These are phyloP conservation scores for Diadophis punctatus DNA, from an alignment of 2,113 vertebrate genomes.

Conservation along the genomic window DNA sequence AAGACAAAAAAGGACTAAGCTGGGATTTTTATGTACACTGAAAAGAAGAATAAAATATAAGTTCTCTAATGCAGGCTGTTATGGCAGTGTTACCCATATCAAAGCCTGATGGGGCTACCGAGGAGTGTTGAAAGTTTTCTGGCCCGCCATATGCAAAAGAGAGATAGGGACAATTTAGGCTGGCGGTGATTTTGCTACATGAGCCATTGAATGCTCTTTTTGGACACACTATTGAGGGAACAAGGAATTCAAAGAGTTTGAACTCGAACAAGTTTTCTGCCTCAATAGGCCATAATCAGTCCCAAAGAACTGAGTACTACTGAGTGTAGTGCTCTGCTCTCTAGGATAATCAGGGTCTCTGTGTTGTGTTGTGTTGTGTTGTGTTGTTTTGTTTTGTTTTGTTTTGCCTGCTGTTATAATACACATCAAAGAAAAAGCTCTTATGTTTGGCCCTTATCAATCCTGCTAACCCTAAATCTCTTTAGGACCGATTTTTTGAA, in stretches of 20 bases:
- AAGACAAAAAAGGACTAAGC: constrained; percentile 99
- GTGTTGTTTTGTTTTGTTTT: constrained; percentile 73
- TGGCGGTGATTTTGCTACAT: constrained; percentile 87
- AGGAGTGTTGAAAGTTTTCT: constrained; percentile 81
- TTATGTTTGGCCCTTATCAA: constrained; percentile 71
- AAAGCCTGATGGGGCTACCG: constrained; percentile 85
- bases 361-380: neutral
- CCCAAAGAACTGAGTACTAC: constrained; percentile 91
- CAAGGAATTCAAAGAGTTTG: constrained; percentile 97
- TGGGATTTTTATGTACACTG: constrained; percentile 99
- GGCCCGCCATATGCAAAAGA: constrained; percentile 85
- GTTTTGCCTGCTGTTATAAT: constrained; percentile 85
- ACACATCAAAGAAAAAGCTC: constrained; percentile 79
- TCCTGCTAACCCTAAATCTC: constrained; percentile 66
- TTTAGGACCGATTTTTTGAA: constrained; percentile 62
- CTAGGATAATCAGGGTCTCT: constrained; percentile 85
- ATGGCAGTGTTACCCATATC: constrained; percentile 90
- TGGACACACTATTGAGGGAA: constrained; percentile 94
- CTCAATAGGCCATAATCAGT: constrained; percentile 98
- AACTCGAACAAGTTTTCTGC: constrained; percentile 99
- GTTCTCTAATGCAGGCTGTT: constrained; percentile 92
- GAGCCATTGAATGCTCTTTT: constrained; percentile 98
- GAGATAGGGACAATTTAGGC: constrained; percentile 82
- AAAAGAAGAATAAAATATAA: constrained; percentile 99
- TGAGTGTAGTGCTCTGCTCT: constrained; percentile 88